Evolutionary conservation across 1,140 invertebrate species (phyloP).

Genomic region (Plectus sambesii): DNA sequence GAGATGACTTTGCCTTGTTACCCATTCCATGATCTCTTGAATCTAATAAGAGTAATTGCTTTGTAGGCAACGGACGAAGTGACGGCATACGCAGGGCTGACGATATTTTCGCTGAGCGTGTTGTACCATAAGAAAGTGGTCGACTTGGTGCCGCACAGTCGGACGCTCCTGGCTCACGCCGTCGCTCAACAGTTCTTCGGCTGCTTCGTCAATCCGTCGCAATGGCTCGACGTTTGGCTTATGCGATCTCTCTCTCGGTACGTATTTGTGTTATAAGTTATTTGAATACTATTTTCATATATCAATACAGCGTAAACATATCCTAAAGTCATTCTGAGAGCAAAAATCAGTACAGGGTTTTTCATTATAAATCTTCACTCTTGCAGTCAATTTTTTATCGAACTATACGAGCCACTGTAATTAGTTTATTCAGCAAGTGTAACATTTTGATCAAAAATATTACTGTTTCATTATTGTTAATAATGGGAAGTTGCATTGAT

Average conservation of each 20-base stretch:
- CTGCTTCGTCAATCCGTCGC: constrained; percentile 89
- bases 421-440: no score
- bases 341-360: no score
- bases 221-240: constrained; percentile 39
- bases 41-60: neutral
- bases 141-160: constrained; percentile 40
- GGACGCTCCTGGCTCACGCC: constrained; percentile 77
- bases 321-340: constrained; percentile 3
- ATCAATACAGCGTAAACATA: constrained; percentile 56
- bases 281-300: constrained; percentile 11
- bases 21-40: constrained; percentile 56
- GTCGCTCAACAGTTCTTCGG: constrained; percentile 98
- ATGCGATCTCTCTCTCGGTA: constrained; percentile 31
- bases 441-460: no score
- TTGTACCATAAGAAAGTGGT: constrained; percentile 59
- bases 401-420: no score
- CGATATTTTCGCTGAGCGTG: constrained; percentile 35
- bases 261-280: constrained; percentile 1
- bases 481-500: no score
- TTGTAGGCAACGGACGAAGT: constrained; percentile 33
- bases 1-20: constrained; percentile 86
- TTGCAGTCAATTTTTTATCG: no score
- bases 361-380: no score
- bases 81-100: constrained; percentile 27
- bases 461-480: constrained; percentile 83